Evolutionary conservation across 2,113 vertebrate species (phyloP).

Genomic region (Heloderma charlesbogerti): DNA sequence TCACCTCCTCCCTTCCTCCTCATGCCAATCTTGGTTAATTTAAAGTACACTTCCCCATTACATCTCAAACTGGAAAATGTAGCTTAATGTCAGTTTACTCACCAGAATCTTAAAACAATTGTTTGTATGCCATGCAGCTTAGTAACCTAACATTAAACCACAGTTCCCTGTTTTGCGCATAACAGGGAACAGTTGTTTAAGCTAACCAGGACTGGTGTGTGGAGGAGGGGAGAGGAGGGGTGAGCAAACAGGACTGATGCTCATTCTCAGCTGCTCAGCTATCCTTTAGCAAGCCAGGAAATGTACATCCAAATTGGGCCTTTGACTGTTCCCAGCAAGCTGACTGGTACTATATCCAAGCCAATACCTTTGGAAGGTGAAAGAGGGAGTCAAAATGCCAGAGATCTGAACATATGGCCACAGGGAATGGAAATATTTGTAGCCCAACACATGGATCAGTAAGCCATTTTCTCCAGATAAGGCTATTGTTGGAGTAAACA

Average conservation of each 20-base stretch:
- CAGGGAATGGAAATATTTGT: neutral
- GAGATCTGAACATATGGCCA: neutral
- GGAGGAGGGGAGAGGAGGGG: neutral
- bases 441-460: neutral
- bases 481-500: slow-evolving; percentile 20
- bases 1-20: neutral
- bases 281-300: neutral
- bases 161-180: neutral
- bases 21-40: neutral
- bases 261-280: neutral
- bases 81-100: too few species aligned
- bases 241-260: neutral
- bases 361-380: slow-evolving; percentile 1
- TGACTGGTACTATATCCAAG: neutral
- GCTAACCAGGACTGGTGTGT: neutral
- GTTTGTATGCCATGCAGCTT: too few species aligned
- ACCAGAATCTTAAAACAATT: too few species aligned
- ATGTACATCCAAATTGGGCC: neutral
- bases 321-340: neutral
- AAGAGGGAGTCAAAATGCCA: accelerated
- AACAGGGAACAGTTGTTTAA: neutral
- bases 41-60: neutral
- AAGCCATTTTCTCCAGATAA: slow-evolving; percentile 14
- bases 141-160: too few species aligned
- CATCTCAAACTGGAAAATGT: neutral